These are phyloP conservation scores for Pyrocephalus nanus DNA, from an alignment of 2,797 vertebrate genomes.

Conservation along the genomic window DNA sequence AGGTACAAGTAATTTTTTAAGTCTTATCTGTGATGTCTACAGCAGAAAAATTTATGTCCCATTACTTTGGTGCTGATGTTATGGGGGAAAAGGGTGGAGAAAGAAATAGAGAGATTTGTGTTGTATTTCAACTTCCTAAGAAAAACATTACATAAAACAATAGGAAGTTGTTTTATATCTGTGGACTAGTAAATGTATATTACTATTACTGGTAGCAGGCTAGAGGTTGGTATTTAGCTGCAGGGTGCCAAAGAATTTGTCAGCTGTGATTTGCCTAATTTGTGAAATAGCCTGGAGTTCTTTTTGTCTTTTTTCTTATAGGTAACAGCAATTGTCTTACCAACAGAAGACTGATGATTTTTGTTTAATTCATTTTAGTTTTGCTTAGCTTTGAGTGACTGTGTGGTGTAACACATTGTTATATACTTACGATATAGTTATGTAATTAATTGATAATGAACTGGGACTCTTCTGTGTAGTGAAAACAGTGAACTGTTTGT, in stretches of 20 bases:
- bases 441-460: background rate
- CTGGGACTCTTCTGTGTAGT: background rate
- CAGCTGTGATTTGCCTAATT: background rate
- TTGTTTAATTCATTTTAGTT: background rate
- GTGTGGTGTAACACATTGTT: background rate
- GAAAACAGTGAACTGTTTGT: background rate
- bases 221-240: background rate
- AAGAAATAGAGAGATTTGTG: background rate
- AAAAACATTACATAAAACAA: background rate
- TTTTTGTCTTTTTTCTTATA: background rate
- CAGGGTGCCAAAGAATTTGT: background rate
- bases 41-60: background rate
- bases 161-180: background rate
- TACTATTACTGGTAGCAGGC: background rate
- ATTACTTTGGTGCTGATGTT: background rate
- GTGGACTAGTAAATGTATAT: background rate
- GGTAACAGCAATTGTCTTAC: background rate
- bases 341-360: background rate
- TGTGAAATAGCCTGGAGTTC: background rate
- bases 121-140: background rate
- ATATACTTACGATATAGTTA: background rate
- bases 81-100: rapidly evolving
- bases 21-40: background rate
- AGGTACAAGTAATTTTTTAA: background rate
- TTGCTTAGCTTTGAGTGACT: background rate